phyloP scores from a whole-genome alignment of 2,113 vertebrate species.

The Brienomyrus brachyistius region DNA sequence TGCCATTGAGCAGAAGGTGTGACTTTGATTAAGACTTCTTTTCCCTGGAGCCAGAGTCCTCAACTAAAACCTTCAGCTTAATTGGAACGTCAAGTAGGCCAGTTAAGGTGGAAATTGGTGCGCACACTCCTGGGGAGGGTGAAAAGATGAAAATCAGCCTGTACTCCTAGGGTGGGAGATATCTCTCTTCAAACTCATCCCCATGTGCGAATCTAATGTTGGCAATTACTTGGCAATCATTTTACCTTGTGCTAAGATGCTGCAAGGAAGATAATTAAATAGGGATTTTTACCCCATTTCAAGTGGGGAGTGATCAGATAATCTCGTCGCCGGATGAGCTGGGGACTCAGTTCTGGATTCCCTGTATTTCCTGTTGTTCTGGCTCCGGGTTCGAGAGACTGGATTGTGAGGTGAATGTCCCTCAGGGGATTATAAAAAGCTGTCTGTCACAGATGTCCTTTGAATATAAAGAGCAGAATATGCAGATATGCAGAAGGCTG shows the following conservation, averaged over 20 bases:
- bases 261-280: background rate
- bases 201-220: background rate
- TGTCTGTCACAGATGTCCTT: background rate
- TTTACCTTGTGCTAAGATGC: conserved; percentile 8
- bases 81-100: background rate
- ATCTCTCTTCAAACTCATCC: background rate
- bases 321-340: background rate
- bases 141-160: background rate
- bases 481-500: background rate
- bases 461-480: background rate
- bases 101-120: background rate
- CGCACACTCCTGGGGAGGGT: background rate
- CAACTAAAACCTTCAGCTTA: conserved; percentile 8
- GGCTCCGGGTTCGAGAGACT: background rate
- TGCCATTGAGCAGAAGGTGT: background rate
- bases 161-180: background rate
- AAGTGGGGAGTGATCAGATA: background rate
- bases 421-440: background rate
- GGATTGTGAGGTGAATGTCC: background rate
- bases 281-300: background rate
- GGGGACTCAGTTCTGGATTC: background rate
- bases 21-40: conserved; percentile 12
- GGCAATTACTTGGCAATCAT: background rate
- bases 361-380: background rate
- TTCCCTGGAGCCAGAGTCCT: background rate